Conservation (phyloP, 2,888 invertebrate species). For the Nomada lathburiana region DNA sequence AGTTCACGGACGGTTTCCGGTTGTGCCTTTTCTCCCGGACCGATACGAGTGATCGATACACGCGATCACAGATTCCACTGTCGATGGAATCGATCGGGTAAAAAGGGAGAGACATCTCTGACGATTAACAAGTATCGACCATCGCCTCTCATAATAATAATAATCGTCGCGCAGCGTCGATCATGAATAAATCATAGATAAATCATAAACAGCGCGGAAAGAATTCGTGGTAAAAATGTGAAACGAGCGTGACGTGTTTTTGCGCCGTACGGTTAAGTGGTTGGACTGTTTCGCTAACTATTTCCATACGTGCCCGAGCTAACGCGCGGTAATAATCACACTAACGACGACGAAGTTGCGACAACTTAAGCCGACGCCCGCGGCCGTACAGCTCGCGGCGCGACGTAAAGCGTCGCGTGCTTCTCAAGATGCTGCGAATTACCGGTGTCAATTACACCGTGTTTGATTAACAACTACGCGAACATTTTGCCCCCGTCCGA, state of each 20-base stretch:
- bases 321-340: conserved; percentile 23
- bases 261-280: not conserved
- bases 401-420: conserved; percentile 28
- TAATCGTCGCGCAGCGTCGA: too few relatives aligned
- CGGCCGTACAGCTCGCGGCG: conserved; percentile 12
- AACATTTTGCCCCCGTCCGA: not conserved
- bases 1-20: not conserved
- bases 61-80: too few relatives aligned
- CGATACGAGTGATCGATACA: too few relatives aligned
- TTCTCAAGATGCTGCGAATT: conserved; percentile 38
- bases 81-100: too few relatives aligned
- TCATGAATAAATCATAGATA: too few relatives aligned
- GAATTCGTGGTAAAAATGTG: too few relatives aligned
- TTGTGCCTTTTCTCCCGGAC: too few relatives aligned
- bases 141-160: too few relatives aligned
- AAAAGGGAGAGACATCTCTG: too few relatives aligned
- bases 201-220: too few relatives aligned
- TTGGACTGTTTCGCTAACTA: not conserved
- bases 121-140: too few relatives aligned
- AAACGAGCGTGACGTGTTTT: not conserved
- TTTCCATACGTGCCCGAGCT: not conserved
- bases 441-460: conserved; percentile 32
- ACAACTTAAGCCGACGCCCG: conserved; percentile 28
- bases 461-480: conserved; percentile 29
- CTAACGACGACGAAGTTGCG: conserved; percentile 44